Base-by-base conservation (phyloP, 2,113 vertebrate species). In the Tychaedon coryphoeus region DNA sequence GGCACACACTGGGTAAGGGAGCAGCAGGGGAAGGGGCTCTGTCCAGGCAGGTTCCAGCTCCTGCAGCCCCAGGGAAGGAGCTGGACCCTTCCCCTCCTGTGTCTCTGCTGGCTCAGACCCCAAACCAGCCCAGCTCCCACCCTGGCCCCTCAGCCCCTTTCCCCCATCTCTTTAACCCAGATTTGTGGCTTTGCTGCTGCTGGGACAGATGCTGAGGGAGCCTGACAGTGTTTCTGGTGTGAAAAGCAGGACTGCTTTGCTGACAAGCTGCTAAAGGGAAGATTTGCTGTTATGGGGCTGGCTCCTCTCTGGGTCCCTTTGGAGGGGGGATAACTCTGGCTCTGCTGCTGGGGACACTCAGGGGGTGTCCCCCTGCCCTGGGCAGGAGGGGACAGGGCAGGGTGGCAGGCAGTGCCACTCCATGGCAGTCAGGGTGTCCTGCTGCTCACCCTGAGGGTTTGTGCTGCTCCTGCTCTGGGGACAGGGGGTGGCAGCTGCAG, bases 191-290 rank as follows among this genome's bases (percentile, higher is more conserved):
- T 9, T 34, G 2, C 54, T 81, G 87, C 73, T 91, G 74, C 24
- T 69, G 86, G 88, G 96, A 78, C 95, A 95, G 97, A 92, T 96
- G 96, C 81, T 75, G 79, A 19, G 69, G 31, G 76, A 86, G 86
- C 56, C 56, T 97, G 93, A 53, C 91, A 94, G 19, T 60, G 38
- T 64, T 95, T 86, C 47, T 73, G 90, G 48, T 90, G 93, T 61
- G 91, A 81, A 89, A 82, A 87, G 23, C 69, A 20, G 72, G 19
- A n/a, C 53, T 88, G 8, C 78, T 86, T 12, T 86, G 85, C 76
- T 88, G 95, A 92, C 92, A 96, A 73, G 94, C 89, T 95, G 85
- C 33, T 94, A 88, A 88, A 78, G 86, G 57, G 19, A 33, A 54
- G 82, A 92, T 93, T 86, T 82, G 66, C 64, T 60, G 57, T 33